These are phyloP conservation scores for Bergia sp. DNA, from an alignment of 92 coral and sea anemone genomes.

Conservation along the genomic window DNA sequence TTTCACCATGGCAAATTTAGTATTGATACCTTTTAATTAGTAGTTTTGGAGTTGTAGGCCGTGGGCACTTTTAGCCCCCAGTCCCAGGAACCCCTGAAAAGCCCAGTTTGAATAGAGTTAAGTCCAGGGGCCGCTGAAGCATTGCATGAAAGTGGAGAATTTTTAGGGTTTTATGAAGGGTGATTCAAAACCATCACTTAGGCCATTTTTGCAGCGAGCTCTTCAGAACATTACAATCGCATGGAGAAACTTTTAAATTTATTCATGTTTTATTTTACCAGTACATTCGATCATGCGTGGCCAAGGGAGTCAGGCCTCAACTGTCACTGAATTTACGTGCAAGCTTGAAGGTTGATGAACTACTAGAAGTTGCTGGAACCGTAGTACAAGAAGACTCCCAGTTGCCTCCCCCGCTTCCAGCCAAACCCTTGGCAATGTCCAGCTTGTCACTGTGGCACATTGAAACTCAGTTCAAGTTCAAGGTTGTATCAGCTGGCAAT, in stretches of 20 bases:
- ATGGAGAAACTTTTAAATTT: not conserved
- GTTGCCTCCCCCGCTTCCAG: slow-evolving; percentile 80
- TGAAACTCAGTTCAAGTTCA: slow-evolving; percentile 73
- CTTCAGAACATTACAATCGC: no score
- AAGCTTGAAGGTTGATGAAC: slow-evolving; percentile 78
- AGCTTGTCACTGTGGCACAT: slow-evolving; percentile 86
- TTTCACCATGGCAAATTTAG: no score
- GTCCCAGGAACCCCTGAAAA: no score
- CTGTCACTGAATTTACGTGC: slow-evolving; percentile 80
- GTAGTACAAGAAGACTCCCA: slow-evolving; percentile 32
- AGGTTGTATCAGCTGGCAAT: slow-evolving; percentile 82
- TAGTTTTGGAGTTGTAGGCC: no score
- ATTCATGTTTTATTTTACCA: not conserved
- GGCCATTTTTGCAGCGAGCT: no score
- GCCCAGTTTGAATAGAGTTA: no score
- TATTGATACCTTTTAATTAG: no score
- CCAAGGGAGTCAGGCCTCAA: slow-evolving; percentile 64
- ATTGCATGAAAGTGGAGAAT: no score
- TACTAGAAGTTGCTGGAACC: slow-evolving; percentile 64
- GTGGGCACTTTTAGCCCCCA: no score
- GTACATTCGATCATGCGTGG: slow-evolving; percentile 34
- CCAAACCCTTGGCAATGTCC: slow-evolving; percentile 55
- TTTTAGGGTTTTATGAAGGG: no score
- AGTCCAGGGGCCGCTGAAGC: no score
- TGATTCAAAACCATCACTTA: no score